Conservation (phyloP, 2,113 vertebrate species). For the Anarhynchus alexandrinus region DNA sequence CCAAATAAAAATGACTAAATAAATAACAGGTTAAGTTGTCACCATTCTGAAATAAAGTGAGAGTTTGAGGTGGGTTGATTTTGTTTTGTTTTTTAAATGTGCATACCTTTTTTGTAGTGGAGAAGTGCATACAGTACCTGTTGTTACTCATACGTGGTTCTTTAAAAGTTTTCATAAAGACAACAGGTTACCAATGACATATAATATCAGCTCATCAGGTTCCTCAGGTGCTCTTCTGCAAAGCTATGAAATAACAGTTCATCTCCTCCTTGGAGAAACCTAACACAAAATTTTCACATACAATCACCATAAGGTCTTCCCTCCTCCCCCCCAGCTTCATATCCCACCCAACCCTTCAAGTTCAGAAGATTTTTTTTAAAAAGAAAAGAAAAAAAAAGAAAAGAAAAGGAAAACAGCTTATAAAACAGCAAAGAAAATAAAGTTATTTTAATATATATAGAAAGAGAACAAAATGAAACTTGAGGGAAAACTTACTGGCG, state of each 20-base stretch:
- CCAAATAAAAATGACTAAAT: not conserved
- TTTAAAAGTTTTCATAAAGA: constrained; percentile 43
- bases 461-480: constrained; percentile 96
- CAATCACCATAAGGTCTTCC: not conserved
- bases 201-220: constrained; percentile 46
- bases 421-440: constrained; percentile 79
- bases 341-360: constrained; percentile 18
- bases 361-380: not conserved
- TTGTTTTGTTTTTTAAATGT: not conserved
- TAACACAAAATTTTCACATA: not conserved
- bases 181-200: constrained; percentile 62
- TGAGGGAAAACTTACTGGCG: constrained; percentile 99
- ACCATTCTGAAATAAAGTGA: not conserved
- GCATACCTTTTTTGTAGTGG: constrained; percentile 56
- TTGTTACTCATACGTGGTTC: constrained; percentile 34
- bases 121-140: constrained; percentile 72
- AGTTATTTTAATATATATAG: constrained; percentile 73
- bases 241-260: constrained; percentile 61
- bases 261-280: constrained; percentile 30
- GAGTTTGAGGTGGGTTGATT: not conserved
- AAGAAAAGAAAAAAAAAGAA: not conserved
- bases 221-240: constrained; percentile 61
- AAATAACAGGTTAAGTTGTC: constrained; percentile 39
- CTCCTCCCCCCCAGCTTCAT: not conserved
- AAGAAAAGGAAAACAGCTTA: constrained; percentile 67